Conservation (phyloP, 2,797 vertebrate species). For the Hypotaenidia okinawae region DNA sequence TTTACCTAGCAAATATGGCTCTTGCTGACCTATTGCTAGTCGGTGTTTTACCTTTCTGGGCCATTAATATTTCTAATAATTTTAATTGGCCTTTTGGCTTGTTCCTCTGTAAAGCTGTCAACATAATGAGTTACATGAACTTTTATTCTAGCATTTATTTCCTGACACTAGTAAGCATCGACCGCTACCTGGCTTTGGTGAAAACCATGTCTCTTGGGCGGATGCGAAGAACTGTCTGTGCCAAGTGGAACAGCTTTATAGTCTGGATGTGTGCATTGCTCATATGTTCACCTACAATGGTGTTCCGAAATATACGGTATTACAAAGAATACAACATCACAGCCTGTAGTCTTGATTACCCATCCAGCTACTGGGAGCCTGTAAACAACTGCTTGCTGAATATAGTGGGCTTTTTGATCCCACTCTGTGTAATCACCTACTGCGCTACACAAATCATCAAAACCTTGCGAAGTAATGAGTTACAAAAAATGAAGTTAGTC, state of each 20-base stretch:
- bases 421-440: constrained; percentile 80
- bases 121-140: constrained; percentile 81
- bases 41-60: constrained; percentile 89
- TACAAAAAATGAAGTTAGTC: constrained; percentile 72
- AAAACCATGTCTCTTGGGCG: constrained; percentile 85
- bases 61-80: constrained; percentile 78
- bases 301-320: constrained; percentile 79
- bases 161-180: constrained; percentile 88
- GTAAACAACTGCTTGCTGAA: constrained; percentile 82
- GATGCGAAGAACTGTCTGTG: constrained; percentile 78
- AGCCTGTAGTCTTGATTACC: constrained; percentile 78
- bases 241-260: constrained; percentile 81
- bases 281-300: constrained; percentile 81
- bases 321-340: constrained; percentile 65
- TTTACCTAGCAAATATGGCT: constrained; percentile 90
- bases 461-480: constrained; percentile 76
- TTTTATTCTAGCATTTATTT: constrained; percentile 88
- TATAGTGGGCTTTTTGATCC: constrained; percentile 84
- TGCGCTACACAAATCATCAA: constrained; percentile 82
- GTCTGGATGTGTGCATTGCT: constrained; percentile 84
- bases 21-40: constrained; percentile 85
- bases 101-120: constrained; percentile 83
- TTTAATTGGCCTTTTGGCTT: constrained; percentile 88
- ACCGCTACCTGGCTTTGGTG: constrained; percentile 91
- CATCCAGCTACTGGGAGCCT: constrained; percentile 78